phyloP scores from a whole-genome alignment of 1,140 invertebrate genomes.

The Aphidius ervi region DNA sequence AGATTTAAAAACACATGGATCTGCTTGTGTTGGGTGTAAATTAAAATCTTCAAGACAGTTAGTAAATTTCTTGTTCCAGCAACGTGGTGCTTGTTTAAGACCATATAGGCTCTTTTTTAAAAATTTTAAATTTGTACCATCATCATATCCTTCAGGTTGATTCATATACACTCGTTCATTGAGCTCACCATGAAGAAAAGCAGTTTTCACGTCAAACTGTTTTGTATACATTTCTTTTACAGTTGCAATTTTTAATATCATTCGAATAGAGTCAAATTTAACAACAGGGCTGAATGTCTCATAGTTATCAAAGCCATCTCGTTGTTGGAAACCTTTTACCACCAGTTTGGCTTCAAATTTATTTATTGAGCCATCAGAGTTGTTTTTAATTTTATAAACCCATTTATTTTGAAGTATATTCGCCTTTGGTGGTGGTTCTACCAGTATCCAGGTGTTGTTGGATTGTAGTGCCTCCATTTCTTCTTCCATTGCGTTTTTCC shows the following conservation, averaged over 20 bases:
- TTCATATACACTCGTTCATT: conserved; percentile 19
- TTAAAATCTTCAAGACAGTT: conserved; percentile 32
- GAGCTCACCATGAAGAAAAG: conserved; percentile 13
- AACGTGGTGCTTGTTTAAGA: conserved; percentile 38
- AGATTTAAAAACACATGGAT: conserved; percentile 36
- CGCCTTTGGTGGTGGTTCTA: conserved; percentile 18
- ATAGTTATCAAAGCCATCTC: conserved; percentile 26
- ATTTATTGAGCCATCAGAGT: conserved; percentile 11
- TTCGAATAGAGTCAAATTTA: conserved; percentile 15
- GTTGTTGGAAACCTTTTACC: conserved; percentile 31
- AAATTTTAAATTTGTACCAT: conserved; percentile 13
- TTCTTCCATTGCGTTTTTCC: conserved; percentile 27
- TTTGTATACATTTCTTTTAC: background rate
- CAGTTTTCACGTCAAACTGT: conserved; percentile 19
- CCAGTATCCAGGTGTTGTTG: conserved; percentile 29
- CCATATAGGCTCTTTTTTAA: conserved; percentile 41
- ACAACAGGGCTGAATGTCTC: conserved; percentile 31
- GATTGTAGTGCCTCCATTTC: conserved; percentile 26
- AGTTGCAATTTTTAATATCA: background rate
- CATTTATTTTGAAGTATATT: conserved; percentile 40
- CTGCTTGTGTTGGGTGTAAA: conserved; percentile 37
- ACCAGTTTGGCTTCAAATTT: conserved; percentile 27
- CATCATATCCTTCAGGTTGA: conserved; percentile 29
- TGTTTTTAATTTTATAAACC: conserved; percentile 41
- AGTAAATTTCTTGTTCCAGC: conserved; percentile 41